Conservation (phyloP, 2,113 vertebrate genomes). For the Pomatostomus ruficeps region DNA sequence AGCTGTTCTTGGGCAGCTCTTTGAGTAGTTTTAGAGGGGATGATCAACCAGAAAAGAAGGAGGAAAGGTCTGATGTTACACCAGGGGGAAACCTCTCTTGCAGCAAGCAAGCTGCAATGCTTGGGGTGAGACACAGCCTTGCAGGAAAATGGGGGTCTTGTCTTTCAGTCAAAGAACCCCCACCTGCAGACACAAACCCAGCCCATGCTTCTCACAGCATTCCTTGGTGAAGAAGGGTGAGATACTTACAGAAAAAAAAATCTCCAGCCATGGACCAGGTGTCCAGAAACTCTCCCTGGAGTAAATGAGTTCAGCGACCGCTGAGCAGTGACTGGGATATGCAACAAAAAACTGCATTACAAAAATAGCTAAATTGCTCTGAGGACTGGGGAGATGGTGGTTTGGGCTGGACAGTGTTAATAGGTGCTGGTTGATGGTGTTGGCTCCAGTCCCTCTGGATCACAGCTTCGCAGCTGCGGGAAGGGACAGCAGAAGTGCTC, state of each 20-base stretch:
- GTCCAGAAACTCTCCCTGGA: background rate
- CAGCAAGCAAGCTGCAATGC: background rate
- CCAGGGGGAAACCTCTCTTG: background rate
- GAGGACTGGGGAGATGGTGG: background rate
- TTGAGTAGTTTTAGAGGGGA: background rate
- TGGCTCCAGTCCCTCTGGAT: background rate
- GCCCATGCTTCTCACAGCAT: accelerated
- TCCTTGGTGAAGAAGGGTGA: background rate
- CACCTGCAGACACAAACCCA: background rate
- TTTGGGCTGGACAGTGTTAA: background rate
- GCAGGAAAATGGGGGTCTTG: background rate
- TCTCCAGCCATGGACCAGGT: background rate
- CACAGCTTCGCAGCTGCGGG: background rate
- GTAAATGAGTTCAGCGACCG: background rate
- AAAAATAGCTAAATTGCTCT: background rate
- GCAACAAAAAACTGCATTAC: background rate
- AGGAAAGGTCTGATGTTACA: background rate
- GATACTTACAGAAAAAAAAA: background rate
- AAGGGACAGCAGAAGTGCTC: background rate
- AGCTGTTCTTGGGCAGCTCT: background rate
- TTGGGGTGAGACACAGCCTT: background rate
- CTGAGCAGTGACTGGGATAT: background rate
- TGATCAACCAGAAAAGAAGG: background rate
- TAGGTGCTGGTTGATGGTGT: background rate
- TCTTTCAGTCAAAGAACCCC: background rate